phyloP scores from a whole-genome alignment of 35 echinoderm and acorn worm genomes.

The Lytechinus pictus region DNA sequence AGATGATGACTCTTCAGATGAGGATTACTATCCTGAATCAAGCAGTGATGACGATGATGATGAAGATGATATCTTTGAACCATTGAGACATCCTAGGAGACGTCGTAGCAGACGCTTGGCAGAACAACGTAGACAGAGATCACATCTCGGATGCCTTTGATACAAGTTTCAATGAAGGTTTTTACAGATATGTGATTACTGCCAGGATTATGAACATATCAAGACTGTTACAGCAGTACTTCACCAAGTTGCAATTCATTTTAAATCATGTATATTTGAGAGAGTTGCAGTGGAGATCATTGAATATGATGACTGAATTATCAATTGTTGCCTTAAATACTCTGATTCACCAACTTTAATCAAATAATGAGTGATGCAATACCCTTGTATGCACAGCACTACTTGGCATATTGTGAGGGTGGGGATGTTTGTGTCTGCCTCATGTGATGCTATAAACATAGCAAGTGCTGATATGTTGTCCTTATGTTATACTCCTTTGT shows the following conservation, averaged over 20 bases:
- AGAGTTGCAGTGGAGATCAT: neutral
- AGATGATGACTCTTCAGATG: conserved; percentile 40
- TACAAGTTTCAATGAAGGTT: neutral
- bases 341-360: neutral
- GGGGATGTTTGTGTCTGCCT: neutral
- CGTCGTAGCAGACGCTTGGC: conserved; percentile 27
- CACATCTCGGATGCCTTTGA: neutral
- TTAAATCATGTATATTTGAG: neutral
- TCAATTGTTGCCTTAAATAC: neutral
- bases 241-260: neutral
- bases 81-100: neutral
- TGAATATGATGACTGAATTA: neutral
- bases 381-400: neutral
- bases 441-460: neutral
- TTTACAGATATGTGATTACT: neutral
- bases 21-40: conserved; percentile 27
- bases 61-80: conserved; percentile 34
- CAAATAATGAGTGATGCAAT: neutral
- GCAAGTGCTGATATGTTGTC: neutral
- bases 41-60: conserved; percentile 48
- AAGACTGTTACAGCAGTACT: neutral
- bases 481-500: neutral
- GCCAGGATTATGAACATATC: neutral
- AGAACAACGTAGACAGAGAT: conserved; percentile 25
- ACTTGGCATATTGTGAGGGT: neutral